Evolutionary conservation across 92 coral and sea anemone genomes (phyloP).

Genomic region (Palythoa grandiflora): DNA sequence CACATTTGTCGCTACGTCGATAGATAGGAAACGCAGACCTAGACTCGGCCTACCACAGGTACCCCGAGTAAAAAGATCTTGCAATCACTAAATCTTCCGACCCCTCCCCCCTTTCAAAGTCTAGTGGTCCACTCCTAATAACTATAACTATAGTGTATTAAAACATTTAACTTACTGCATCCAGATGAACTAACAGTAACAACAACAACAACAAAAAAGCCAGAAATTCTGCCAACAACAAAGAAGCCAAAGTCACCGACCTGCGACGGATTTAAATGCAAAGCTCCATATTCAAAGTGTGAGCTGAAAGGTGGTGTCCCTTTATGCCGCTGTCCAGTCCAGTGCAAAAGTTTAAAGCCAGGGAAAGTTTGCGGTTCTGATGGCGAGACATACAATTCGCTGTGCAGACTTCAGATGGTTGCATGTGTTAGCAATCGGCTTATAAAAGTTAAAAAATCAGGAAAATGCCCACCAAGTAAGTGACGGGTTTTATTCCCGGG

Average conservation of each 20-base stretch:
- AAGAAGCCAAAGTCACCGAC: neutral
- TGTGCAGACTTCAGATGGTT: constrained; percentile 5
- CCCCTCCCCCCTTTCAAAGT: no score
- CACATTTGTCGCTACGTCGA: no score
- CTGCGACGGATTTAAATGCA: neutral
- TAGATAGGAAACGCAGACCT: no score
- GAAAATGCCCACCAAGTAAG: constrained; percentile 25
- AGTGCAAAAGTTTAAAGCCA: neutral
- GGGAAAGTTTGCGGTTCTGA: constrained; percentile 36
- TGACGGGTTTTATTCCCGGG: neutral
- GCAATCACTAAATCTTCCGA: no score
- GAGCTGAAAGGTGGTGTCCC: neutral
- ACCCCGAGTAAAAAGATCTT: no score
- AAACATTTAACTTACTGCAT: no score
- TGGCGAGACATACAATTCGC: constrained; percentile 2
- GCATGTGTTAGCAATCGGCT: neutral
- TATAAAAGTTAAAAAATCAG: neutral
- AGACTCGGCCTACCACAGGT: no score
- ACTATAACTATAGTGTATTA: no score
- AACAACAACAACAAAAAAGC: neutral
- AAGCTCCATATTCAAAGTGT: constrained; percentile 10
- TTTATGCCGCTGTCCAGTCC: constrained; percentile 1
- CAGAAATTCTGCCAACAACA: neutral
- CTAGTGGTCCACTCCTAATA: no score
- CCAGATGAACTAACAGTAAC: neutral